phyloP scores from a whole-genome alignment of 2,888 invertebrate species.

The Frankliniella fusca region DNA sequence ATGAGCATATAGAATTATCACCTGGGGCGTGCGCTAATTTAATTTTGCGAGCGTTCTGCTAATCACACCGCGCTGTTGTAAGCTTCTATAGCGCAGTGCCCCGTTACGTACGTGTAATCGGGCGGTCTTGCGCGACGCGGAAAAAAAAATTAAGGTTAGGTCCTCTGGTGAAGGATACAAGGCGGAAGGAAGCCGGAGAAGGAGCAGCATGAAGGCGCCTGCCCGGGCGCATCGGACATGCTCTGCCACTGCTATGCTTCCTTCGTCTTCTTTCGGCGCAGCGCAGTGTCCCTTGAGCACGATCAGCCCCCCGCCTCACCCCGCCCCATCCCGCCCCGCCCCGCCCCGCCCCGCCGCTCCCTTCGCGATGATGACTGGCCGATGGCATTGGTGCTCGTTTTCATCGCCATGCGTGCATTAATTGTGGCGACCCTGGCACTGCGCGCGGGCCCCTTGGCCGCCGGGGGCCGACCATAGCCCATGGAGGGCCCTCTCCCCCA shows the following conservation, averaged over 20 bases:
- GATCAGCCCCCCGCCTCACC: not conserved
- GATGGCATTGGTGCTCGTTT: not conserved
- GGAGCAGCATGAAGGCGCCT: not conserved
- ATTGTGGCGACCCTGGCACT: not conserved
- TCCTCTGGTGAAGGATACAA: too few relatives aligned
- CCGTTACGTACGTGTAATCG: too few relatives aligned
- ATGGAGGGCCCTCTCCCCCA: not conserved
- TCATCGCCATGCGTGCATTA: slow-evolving; percentile 17
- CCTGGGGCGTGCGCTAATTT: too few relatives aligned
- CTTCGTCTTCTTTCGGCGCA: not conserved
- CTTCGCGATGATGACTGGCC: not conserved
- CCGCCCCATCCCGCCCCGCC: not conserved
- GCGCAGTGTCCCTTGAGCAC: not conserved
- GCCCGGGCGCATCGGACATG: not conserved
- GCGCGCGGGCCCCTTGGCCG: too few relatives aligned
- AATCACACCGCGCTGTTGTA: too few relatives aligned
- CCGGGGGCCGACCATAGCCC: not conserved
- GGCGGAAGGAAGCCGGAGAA: too few relatives aligned
- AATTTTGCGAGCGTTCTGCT: too few relatives aligned
- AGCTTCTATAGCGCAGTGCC: too few relatives aligned
- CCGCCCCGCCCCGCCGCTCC: not conserved
- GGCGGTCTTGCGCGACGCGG: too few relatives aligned
- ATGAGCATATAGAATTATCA: too few relatives aligned
- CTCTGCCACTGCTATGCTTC: not conserved
- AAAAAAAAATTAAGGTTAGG: too few relatives aligned